Evolutionary conservation across 2,113 vertebrate species (phyloP).

Genomic region (Riparia riparia): DNA sequence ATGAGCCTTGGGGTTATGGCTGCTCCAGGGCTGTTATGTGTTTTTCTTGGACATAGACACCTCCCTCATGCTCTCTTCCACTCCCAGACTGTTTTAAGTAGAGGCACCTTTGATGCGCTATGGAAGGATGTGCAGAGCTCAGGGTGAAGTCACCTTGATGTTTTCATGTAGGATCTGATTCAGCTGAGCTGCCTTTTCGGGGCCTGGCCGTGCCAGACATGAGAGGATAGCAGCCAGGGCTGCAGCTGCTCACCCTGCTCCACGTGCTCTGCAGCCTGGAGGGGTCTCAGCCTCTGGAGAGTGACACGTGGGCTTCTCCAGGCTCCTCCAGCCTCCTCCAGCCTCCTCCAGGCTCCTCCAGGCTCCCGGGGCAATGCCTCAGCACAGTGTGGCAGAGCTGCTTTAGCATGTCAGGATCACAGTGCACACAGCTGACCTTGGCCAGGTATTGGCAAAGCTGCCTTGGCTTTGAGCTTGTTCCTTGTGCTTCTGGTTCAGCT

Average conservation of each 20-base stretch:
- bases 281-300: neutral
- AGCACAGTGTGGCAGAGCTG: neutral
- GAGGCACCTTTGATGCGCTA: neutral
- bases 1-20: rapidly evolving
- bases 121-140: neutral
- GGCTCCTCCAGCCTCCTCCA: neutral
- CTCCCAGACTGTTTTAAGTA: neutral
- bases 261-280: rapidly evolving
- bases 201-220: rapidly evolving
- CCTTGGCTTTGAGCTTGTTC: neutral
- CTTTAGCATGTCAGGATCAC: neutral
- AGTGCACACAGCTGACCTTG: neutral
- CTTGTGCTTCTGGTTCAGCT: neutral
- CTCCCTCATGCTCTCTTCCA: neutral
- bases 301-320: rapidly evolving
- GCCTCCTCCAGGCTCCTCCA: neutral
- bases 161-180: neutral
- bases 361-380: neutral
- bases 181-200: neutral
- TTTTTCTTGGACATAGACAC: neutral
- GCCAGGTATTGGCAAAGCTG: neutral
- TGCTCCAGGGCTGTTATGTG: neutral
- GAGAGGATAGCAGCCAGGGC: neutral
- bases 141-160: neutral
- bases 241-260: neutral